Evolutionary conservation across 2,113 vertebrate genomes (phyloP).

Genomic region (Dicaeum eximium): DNA sequence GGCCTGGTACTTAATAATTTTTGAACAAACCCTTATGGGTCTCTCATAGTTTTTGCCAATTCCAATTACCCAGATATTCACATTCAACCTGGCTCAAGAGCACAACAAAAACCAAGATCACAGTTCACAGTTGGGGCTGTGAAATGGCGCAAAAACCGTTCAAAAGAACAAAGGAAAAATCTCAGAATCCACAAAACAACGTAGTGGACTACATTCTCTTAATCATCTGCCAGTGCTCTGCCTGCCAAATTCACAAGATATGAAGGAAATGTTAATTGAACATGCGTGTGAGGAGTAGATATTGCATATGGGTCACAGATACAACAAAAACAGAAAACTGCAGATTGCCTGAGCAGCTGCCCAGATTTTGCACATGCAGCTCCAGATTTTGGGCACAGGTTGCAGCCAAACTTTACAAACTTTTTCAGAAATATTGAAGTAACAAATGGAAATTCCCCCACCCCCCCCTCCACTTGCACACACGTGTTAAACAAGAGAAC

Average conservation of each 20-base stretch:
- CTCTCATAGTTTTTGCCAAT: neutral
- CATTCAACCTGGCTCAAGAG: neutral
- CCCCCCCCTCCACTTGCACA: neutral
- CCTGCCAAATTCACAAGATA: constrained; percentile 1
- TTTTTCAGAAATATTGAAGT: neutral
- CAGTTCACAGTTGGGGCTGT: neutral
- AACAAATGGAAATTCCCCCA: neutral
- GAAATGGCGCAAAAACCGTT: neutral
- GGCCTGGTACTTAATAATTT: neutral
- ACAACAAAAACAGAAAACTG: neutral
- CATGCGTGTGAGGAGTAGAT: neutral
- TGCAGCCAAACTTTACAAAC: neutral
- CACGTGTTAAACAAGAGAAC: neutral
- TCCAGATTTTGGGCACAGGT: neutral
- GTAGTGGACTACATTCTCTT: neutral
- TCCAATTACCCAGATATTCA: neutral
- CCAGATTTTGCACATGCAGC: constrained; percentile 11
- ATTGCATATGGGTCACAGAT: neutral
- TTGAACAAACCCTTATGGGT: neutral
- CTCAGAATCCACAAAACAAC: neutral
- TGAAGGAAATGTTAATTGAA: neutral
- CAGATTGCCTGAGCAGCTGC: constrained; percentile 21
- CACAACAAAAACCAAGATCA: neutral
- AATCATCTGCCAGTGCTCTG: neutral
- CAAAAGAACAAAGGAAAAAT: neutral